Evolutionary conservation across 1,140 invertebrate species (phyloP).

Genomic region (Polyergus mexicanus): DNA sequence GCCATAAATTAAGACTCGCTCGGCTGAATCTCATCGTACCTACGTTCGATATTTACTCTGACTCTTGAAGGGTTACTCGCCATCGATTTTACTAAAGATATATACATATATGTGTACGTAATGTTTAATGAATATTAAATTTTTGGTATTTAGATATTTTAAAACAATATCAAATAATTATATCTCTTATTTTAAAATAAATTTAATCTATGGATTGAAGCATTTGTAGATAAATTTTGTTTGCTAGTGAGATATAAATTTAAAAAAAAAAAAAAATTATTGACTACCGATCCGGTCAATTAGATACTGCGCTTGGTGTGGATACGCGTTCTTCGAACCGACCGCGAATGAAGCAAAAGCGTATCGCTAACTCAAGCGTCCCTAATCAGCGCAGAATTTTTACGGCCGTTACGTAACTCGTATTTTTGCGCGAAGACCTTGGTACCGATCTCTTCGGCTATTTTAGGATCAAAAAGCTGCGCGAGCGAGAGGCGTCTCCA

Average conservation of each 20-base stretch:
- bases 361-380: slow-evolving; percentile 48
- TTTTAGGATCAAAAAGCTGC: slow-evolving; percentile 61
- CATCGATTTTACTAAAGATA: slow-evolving; percentile 22
- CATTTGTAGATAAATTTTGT: too few relatives aligned
- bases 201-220: too few relatives aligned
- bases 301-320: not conserved
- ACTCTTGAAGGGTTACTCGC: slow-evolving; percentile 11
- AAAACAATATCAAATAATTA: not conserved
- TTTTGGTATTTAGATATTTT: not conserved
- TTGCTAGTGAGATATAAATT: not conserved
- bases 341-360: slow-evolving; percentile 24
- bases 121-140: slow-evolving; percentile 16
- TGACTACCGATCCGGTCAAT: not conserved
- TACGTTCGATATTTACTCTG: slow-evolving; percentile 33
- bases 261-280: not conserved
- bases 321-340: not conserved
- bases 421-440: slow-evolving; percentile 67
- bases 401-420: slow-evolving; percentile 54
- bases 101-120: not conserved
- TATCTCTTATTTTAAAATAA: not conserved
- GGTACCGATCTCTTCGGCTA: slow-evolving; percentile 58
- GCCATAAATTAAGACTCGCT: slow-evolving; percentile 49
- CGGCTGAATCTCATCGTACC: slow-evolving; percentile 22
- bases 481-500: slow-evolving; percentile 12
- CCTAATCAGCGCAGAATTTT: slow-evolving; percentile 56